Percentiles rank a stretch among this genome's conserved stretches.
Evolutionary conservation across 2,888 invertebrate species (phyloP).

Genomic region (Lamellibrachia columna): DNA sequence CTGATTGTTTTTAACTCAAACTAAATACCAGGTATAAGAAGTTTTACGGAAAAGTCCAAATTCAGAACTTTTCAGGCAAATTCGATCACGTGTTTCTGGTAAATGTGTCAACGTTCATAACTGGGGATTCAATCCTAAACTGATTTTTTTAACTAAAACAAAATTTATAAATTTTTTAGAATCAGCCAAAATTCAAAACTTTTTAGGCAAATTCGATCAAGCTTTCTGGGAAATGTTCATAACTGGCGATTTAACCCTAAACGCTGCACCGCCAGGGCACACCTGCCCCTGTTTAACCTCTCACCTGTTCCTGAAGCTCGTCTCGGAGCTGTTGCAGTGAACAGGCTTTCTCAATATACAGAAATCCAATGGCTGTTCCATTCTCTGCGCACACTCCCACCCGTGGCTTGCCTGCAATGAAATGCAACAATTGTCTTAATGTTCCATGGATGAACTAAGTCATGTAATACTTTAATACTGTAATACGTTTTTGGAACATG

Average conservation of each 20-base stretch:
- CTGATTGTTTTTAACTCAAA: too few species aligned
- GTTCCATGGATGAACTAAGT: not conserved
- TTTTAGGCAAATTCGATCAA: not conserved
- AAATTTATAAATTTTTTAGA: not conserved
- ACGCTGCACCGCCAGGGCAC: not conserved
- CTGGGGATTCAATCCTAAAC: not conserved
- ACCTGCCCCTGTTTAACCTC: not conserved
- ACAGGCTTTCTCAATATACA: conserved; percentile 44
- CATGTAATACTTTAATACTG: not conserved
- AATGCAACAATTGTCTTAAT: conserved; percentile 12
- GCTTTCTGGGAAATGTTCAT: not conserved
- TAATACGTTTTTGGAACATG: not conserved
- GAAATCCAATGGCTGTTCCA: conserved; percentile 50
- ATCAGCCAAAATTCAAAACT: too few species aligned
- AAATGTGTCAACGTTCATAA: not conserved
- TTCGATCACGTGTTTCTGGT: not conserved
- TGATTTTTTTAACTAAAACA: not conserved
- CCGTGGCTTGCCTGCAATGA: conserved; percentile 46
- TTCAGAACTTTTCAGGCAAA: not conserved
- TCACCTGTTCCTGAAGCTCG: not conserved
- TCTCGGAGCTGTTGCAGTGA: conserved; percentile 17
- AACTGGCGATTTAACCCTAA: not conserved
- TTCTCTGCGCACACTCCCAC: conserved; percentile 49
- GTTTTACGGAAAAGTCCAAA: too few species aligned
- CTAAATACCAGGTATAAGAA: too few species aligned